Conservation (phyloP, 2,797 vertebrate genomes). For the Xiphorhynchus erythropygius region DNA sequence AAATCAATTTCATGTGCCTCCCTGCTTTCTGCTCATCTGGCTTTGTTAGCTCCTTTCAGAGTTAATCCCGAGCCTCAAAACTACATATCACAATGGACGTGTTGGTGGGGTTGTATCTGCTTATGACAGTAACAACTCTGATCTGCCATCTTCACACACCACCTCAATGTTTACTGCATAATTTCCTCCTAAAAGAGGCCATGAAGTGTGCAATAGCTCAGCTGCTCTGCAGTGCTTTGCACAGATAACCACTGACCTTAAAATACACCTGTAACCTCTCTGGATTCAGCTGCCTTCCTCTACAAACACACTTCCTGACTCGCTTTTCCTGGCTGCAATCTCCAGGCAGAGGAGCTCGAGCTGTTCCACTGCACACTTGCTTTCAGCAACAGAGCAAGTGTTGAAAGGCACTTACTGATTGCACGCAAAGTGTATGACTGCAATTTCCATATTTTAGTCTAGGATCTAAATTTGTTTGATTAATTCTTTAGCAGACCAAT, state of each 20-base stretch:
- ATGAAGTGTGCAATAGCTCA: neutral
- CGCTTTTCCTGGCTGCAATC: neutral
- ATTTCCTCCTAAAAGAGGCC: neutral
- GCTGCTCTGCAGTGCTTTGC: neutral
- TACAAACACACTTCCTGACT: neutral
- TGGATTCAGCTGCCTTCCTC: neutral
- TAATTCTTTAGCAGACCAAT: neutral
- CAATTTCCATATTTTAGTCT: neutral
- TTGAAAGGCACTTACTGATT: neutral
- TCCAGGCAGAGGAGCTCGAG: neutral
- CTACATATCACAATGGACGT: neutral
- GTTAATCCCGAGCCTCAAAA: neutral
- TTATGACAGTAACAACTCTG: neutral
- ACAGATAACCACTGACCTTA: neutral
- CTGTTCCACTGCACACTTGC: neutral
- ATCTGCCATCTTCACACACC: neutral
- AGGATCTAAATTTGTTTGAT: neutral
- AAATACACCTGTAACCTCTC: neutral
- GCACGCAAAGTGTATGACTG: neutral
- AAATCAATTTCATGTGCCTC: neutral
- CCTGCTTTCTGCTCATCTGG: constrained; percentile 10
- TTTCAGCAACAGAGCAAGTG: neutral
- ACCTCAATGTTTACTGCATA: neutral
- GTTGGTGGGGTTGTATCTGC: neutral
- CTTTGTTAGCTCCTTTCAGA: neutral